These are phyloP conservation scores for Typhlichthys eigenmanni DNA, from an alignment of 2,797 vertebrate genomes.

Conservation along the genomic window DNA sequence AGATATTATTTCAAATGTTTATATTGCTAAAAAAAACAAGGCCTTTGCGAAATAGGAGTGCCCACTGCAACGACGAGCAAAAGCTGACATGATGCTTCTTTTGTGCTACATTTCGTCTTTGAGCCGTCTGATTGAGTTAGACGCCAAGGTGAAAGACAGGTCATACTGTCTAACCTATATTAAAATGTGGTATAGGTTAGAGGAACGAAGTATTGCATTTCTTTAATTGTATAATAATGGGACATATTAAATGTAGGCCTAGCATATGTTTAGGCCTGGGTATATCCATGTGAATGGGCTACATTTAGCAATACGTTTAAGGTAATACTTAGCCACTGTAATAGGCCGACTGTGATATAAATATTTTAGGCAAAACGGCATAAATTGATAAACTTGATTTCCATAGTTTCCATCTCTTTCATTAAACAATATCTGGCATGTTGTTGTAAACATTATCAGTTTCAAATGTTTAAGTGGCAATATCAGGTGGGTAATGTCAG, in stretches of 20 bases:
- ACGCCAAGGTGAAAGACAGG: slow-evolving; percentile 95
- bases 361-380: no score
- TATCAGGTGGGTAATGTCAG: background rate
- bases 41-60: background rate
- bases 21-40: background rate
- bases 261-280: no score
- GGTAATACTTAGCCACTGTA: no score
- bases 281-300: no score
- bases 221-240: no score
- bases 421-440: background rate
- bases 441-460: background rate
- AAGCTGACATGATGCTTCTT: slow-evolving; percentile 92
- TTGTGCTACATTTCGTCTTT: slow-evolving; percentile 93
- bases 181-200: slow-evolving; percentile 76
- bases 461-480: background rate
- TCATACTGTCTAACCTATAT: slow-evolving; percentile 93
- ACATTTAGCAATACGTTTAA: no score
- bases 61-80: slow-evolving; percentile 44
- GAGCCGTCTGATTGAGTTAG: slow-evolving; percentile 92
- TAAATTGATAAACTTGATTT: no score
- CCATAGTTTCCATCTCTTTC: background rate
- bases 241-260: no score
- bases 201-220: slow-evolving; percentile 3
- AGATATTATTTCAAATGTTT: background rate
- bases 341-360: no score